These are phyloP conservation scores for Carettochelys insculpta DNA, from an alignment of 2,113 vertebrate species.

Conservation along the genomic window DNA sequence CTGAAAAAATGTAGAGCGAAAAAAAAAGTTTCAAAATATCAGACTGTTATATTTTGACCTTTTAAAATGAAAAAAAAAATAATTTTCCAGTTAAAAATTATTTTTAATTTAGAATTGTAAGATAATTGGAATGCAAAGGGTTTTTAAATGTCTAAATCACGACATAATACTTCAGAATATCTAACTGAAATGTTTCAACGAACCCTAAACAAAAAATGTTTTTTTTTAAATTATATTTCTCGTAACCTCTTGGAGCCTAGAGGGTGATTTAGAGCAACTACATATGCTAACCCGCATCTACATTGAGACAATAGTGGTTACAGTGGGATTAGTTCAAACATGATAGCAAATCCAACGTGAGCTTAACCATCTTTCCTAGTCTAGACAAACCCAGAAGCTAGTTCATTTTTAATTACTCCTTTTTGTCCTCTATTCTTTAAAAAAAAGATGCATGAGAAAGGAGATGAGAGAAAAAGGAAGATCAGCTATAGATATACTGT, in stretches of 20 bases:
- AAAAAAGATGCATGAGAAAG: neutral
- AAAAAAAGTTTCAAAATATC: neutral
- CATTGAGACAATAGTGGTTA: neutral
- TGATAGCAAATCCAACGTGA: neutral
- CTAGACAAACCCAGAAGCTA: neutral
- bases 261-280: neutral
- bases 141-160: neutral
- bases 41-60: neutral
- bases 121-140: neutral
- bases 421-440: neutral
- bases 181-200: too few relatives aligned
- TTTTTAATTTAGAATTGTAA: neutral
- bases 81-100: neutral
- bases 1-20: neutral
- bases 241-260: neutral
- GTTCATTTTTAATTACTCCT: neutral
- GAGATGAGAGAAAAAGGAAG: neutral
- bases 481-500: neutral
- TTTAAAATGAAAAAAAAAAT: neutral
- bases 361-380: neutral
- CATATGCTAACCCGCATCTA: neutral
- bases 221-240: neutral
- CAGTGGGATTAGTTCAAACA: neutral
- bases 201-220: too few relatives aligned
- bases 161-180: neutral